Base-by-base conservation (phyloP, 1,140 invertebrate genomes). In the Eumaeus atala region DNA sequence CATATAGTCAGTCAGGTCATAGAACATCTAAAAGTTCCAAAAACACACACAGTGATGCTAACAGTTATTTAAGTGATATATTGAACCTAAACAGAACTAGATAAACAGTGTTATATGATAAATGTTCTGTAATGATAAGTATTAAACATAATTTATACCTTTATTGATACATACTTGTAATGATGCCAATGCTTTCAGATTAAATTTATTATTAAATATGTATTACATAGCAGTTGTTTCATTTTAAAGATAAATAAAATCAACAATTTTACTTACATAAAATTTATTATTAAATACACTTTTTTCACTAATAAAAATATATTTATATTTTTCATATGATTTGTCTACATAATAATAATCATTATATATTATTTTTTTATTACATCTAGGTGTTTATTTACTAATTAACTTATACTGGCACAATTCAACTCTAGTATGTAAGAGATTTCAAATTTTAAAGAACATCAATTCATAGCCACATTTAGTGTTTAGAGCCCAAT, bases 61-160 rank as follows among this genome's bases (percentile, higher is more conserved):
- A 69, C 47, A 77, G 65, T 61, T 86, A 77, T 70, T 60, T 86
- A 57, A 75, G 67, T 58, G 83, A 86, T 67, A 70, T 83, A 38
- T 72, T 86, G 55, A 81, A 86, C 69, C 68, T 72, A 37, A 79
- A 82, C 54, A 75, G 74, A 63, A 81, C 69, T 42, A 68, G 76
- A 63, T 81, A 64, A 62, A 48, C 0, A 18, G 37, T 42, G 28
- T 18, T 8, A 40, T 48, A 34, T 37, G 38, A 9, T 9, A 12
- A 14, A 21, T 12, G 3, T 5, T 50, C 34, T 50, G 34, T 35
- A 34, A 14, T 49, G 48, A 49, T 49, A 48, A 6, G 14, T 10
- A 21, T 28, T 47, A 12, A 49, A 12, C 10, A 6, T 1, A 9
- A 9, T 14, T 35, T 50, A 7, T 50, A 34, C 14, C 5, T 50